A percentile compares a stretch with the other conserved stretches of the same genome.
Evolutionary conservation across 2,113 vertebrate species (phyloP).

Genomic region (Geococcyx californianus): DNA sequence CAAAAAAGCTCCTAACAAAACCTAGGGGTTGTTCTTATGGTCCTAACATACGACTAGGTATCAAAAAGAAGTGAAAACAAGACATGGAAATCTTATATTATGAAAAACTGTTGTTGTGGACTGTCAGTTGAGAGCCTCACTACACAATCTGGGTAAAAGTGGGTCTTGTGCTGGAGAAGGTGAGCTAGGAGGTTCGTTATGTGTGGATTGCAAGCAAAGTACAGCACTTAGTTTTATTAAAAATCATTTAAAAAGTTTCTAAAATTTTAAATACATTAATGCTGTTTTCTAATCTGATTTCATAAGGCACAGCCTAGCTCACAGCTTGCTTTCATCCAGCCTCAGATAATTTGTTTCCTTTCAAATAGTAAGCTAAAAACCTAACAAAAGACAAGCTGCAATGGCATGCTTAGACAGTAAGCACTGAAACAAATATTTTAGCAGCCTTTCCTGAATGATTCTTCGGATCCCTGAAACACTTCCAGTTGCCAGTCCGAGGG

Average conservation of each 20-base stretch:
- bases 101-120: neutral
- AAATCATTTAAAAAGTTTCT: neutral
- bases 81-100: neutral
- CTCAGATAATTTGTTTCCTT: neutral
- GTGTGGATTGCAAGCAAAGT: neutral
- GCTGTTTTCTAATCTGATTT: neutral
- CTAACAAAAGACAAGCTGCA: neutral
- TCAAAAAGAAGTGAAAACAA: neutral
- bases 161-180: neutral
- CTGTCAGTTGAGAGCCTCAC: neutral
- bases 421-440: neutral
- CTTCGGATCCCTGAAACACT: no score
- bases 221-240: accelerated
- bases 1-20: neutral
- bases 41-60: neutral
- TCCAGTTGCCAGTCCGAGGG: neutral
- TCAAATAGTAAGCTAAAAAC: neutral
- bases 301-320: neutral
- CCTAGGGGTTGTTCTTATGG: neutral
- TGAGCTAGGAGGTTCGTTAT: no score
- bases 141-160: accelerated
- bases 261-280: neutral
- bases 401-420: neutral
- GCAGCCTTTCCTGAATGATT: neutral
- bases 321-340: neutral